phyloP scores from a whole-genome alignment of 2,888 invertebrate species.

The Brachylomia viminalis region DNA sequence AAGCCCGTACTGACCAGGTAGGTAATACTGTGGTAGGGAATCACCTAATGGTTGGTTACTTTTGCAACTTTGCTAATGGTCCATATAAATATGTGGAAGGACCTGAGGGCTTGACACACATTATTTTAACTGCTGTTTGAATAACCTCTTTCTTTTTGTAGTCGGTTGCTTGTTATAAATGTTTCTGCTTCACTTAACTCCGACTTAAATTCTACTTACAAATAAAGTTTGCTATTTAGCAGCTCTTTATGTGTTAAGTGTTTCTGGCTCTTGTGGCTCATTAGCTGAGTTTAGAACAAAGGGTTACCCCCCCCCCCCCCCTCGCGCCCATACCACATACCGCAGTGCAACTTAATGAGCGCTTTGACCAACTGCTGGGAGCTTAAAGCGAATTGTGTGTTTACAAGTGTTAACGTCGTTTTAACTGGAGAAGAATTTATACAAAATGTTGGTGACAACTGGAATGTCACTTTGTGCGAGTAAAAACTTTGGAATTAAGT shows the following conservation, averaged over 20 bases:
- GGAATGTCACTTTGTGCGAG: neutral
- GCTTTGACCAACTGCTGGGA: constrained; percentile 18
- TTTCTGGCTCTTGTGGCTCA: constrained; percentile 55
- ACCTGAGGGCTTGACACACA: neutral
- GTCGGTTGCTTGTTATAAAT: neutral
- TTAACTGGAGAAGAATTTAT: constrained; percentile 11
- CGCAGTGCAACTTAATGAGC: constrained; percentile 19
- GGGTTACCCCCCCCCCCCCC: neutral
- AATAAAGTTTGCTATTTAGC: constrained; percentile 21
- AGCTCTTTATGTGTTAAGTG: constrained; percentile 8
- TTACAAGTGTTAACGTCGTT: neutral
- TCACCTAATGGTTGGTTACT: neutral
- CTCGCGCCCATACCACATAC: neutral
- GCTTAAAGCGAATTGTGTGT: constrained; percentile 17
- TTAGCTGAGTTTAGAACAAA: constrained; percentile 48
- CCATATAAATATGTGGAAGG: neutral
- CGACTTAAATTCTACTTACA: constrained; percentile 11
- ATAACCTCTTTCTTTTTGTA: neutral
- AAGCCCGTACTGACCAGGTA: neutral
- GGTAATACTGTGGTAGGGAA: neutral
- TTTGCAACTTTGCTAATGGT: neutral
- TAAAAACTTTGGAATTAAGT: neutral
- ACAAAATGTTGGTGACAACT: neutral
- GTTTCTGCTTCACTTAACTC: neutral
- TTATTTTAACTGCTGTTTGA: neutral